Conservation (phyloP, 2,888 invertebrate genomes). For the Agonopterix arenella region DNA sequence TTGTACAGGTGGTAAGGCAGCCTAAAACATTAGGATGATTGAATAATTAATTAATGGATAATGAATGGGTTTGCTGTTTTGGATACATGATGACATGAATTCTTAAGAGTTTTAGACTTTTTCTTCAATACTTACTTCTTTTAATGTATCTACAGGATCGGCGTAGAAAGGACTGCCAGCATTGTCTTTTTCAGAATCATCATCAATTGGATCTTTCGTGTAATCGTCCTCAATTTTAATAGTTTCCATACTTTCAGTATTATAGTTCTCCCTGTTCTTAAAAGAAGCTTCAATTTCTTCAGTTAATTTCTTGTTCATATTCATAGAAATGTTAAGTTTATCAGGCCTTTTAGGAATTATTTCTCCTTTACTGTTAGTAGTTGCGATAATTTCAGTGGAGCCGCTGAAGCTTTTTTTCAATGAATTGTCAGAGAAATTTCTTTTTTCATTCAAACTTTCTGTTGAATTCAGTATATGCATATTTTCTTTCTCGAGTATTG, state of each 20-base stretch:
- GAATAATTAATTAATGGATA: too few species aligned
- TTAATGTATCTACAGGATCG: slow-evolving; percentile 91
- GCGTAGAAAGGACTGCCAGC: slow-evolving; percentile 93
- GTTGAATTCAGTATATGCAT: slow-evolving; percentile 56
- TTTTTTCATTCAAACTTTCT: slow-evolving; percentile 62
- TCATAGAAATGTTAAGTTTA: slow-evolving; percentile 62
- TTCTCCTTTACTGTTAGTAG: slow-evolving; percentile 70
- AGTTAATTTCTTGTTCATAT: slow-evolving; percentile 69
- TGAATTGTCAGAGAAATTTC: slow-evolving; percentile 51
- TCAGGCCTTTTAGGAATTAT: slow-evolving; percentile 67
- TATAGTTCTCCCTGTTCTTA: slow-evolving; percentile 54
- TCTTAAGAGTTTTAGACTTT: neutral
- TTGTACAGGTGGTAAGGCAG: slow-evolving; percentile 60
- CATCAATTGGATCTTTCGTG: slow-evolving; percentile 38
- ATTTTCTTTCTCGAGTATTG: slow-evolving; percentile 66
- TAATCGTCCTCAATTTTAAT: slow-evolving; percentile 63
- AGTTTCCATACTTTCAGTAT: slow-evolving; percentile 68
- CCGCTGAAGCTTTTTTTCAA: slow-evolving; percentile 57
- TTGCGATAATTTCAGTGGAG: slow-evolving; percentile 64
- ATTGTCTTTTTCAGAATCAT: slow-evolving; percentile 73
- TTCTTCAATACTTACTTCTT: slow-evolving; percentile 57
- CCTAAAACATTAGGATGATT: slow-evolving; percentile 29
- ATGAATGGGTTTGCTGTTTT: neutral
- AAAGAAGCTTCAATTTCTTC: slow-evolving; percentile 68
- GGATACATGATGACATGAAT: neutral